phyloP scores from a whole-genome alignment of 2,113 vertebrate genomes.

The Todiramphus saurophagus region DNA sequence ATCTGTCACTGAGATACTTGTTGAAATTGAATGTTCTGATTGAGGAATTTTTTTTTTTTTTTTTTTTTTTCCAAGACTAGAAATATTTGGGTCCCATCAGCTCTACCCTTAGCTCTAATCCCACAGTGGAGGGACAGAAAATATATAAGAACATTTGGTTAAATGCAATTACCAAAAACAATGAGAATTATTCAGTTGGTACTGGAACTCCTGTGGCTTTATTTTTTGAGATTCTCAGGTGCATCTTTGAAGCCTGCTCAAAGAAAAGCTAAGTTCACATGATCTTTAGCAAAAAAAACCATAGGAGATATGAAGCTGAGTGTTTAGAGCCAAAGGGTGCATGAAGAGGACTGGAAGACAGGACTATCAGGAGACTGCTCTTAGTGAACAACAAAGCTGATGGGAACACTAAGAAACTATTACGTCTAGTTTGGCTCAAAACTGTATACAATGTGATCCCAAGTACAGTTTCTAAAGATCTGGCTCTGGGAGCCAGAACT shows the following conservation, averaged over 20 bases:
- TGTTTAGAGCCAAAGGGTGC: background rate
- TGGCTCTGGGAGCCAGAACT: background rate
- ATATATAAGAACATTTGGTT: background rate
- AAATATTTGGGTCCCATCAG: background rate
- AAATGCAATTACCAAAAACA: background rate
- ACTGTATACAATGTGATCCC: background rate
- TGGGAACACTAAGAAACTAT: background rate
- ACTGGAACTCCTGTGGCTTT: background rate
- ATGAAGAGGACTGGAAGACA: background rate
- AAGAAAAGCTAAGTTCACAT: background rate
- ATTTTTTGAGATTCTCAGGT: background rate
- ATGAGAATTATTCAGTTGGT: background rate
- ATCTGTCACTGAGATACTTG: slow-evolving; percentile 55
- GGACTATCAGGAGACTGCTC: background rate
- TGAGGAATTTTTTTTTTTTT: background rate
- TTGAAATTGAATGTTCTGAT: slow-evolving; percentile 43
- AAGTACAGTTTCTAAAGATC: background rate
- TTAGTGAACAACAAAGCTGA: background rate
- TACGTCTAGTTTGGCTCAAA: background rate
- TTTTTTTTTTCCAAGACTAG: background rate
- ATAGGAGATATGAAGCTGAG: background rate
- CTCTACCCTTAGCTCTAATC: background rate
- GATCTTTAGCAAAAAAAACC: background rate
- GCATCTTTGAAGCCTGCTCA: background rate
- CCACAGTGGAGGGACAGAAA: background rate